A percentile compares a stretch with the other conserved stretches of the same genome.
Conservation (phyloP, 2,113 vertebrate species). For the Solea solea region DNA sequence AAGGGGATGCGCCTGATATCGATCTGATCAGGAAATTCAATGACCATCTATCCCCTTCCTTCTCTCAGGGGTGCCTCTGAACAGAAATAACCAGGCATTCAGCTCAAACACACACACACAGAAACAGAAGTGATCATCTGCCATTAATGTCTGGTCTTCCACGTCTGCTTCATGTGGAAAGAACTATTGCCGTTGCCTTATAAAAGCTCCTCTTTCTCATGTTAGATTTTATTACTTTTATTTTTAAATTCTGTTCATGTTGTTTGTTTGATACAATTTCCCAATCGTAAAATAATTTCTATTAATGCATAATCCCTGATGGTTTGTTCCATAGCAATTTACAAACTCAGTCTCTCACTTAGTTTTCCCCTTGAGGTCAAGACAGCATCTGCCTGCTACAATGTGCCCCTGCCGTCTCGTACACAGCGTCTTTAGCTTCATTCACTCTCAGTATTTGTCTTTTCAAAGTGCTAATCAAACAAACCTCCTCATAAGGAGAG, state of each 20-base stretch:
- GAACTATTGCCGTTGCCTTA: neutral
- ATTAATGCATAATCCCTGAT: constrained; percentile 32
- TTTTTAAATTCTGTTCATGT: constrained; percentile 1
- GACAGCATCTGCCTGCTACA: constrained; percentile 59
- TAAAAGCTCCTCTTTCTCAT: constrained; percentile 1
- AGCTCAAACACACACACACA: neutral
- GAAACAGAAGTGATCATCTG: constrained; percentile 17
- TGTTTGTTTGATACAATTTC: no score
- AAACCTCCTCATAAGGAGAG: neutral
- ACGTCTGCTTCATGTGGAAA: constrained; percentile 13
- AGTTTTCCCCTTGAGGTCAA: constrained; percentile 56
- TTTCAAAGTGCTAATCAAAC: constrained; percentile 8
- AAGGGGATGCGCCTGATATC: constrained; percentile 7
- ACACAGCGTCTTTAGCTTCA: constrained; percentile 35
- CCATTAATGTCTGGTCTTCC: constrained; percentile 10
- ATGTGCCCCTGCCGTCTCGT: constrained; percentile 37
- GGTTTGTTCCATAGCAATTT: constrained; percentile 53
- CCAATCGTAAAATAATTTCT: no score
- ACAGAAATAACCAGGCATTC: constrained; percentile 12
- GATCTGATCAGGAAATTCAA: constrained; percentile 41
- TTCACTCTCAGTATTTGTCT: constrained; percentile 49
- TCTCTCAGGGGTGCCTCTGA: constrained; percentile 11
- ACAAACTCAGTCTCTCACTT: constrained; percentile 45
- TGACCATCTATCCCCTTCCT: constrained; percentile 24
- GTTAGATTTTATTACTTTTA: neutral